A percentile compares a stretch with the other conserved stretches of the same genome.
Conservation (phyloP, 2,888 invertebrate genomes). For the Frankliniella intonsa region DNA sequence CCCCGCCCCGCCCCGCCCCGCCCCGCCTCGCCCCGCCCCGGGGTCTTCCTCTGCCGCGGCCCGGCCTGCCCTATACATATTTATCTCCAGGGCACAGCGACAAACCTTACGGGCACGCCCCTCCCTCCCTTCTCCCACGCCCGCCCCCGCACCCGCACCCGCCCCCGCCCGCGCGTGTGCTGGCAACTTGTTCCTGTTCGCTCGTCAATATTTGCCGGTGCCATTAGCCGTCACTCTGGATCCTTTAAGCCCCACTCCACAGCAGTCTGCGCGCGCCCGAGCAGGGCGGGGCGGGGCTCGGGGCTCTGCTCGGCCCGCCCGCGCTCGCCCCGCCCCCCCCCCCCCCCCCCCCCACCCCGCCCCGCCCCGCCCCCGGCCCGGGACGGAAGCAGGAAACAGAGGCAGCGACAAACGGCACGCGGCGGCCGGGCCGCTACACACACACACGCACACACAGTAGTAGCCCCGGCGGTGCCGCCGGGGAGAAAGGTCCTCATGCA, state of each 20-base stretch:
- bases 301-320: neutral
- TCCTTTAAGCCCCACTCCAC: conserved; percentile 2
- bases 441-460: neutral
- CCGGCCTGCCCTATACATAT: too few relatives aligned
- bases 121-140: neutral
- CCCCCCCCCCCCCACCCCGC: neutral
- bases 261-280: neutral
- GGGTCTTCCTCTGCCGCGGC: neutral
- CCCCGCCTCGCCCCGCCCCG: neutral
- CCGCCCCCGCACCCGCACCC: neutral
- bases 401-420: neutral
- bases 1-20: neutral
- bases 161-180: neutral
- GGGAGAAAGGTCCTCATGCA: neutral
- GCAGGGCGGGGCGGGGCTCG: neutral
- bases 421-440: neutral
- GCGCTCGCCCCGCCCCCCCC: neutral
- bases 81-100: too few relatives aligned
- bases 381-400: neutral
- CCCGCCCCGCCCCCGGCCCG: neutral
- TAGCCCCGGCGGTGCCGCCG: neutral
- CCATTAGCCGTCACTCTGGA: conserved; percentile 22
- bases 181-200: conserved; percentile 16
- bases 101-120: neutral
- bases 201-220: conserved; percentile 15